These are phyloP conservation scores for Sycophila sp. DNA, from an alignment of 1,140 invertebrate species.

Conservation along the genomic window DNA sequence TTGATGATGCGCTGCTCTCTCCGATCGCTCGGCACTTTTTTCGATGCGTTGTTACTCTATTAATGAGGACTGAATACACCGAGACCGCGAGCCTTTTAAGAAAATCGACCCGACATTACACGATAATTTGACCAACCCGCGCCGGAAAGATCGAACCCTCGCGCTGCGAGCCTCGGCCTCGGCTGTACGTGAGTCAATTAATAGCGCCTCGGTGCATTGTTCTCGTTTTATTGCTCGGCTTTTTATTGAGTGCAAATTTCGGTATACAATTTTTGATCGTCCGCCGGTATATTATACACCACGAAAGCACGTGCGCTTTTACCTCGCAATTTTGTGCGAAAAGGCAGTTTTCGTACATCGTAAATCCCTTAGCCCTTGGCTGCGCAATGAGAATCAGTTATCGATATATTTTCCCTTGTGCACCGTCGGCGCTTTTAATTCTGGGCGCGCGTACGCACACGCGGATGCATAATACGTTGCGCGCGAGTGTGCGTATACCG, in stretches of 20 bases:
- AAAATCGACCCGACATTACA: constrained; percentile 19
- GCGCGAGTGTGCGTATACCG: too few relatives aligned
- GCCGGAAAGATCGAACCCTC: not conserved
- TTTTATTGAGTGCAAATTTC: constrained; percentile 40
- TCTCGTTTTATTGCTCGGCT: not conserved
- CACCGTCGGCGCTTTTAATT: too few relatives aligned
- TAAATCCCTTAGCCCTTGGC: too few relatives aligned
- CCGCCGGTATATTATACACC: too few relatives aligned
- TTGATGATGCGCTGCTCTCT: not conserved
- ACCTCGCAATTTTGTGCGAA: too few relatives aligned
- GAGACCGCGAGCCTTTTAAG: not conserved
- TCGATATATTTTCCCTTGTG: too few relatives aligned
- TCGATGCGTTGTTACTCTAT: constrained; percentile 33
- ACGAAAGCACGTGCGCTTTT: too few relatives aligned
- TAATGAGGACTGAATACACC: constrained; percentile 22
- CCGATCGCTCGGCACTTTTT: too few relatives aligned
- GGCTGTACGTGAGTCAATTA: constrained; percentile 18
- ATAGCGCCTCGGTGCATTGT: not conserved
- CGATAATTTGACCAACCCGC: constrained; percentile 6
- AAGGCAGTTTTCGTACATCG: too few relatives aligned
- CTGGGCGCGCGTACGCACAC: too few relatives aligned
- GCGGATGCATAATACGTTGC: too few relatives aligned
- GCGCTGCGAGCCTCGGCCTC: not conserved
- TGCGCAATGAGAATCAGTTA: too few relatives aligned
- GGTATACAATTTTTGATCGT: constrained; percentile 4